These are phyloP conservation scores for Arbacia lixula DNA, from an alignment of 53 echinoderm and acorn worm genomes.

Conservation along the genomic window DNA sequence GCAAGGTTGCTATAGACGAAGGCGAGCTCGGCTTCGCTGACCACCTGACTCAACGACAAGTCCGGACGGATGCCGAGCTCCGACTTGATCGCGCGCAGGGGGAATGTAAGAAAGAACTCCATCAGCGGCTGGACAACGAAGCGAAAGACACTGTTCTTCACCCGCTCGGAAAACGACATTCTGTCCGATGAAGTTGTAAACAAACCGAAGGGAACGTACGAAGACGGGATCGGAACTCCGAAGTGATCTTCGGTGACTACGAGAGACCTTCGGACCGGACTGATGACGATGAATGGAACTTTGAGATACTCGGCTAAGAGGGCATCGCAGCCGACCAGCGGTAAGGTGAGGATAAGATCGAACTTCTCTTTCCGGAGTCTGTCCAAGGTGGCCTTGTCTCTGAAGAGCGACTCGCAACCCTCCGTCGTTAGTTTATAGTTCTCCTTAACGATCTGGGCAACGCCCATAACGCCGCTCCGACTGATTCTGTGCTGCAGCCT, in stretches of 20 bases:
- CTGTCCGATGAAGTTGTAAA: conserved; percentile 46
- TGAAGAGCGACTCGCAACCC: conserved; percentile 17
- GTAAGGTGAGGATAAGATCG: conserved; percentile 28
- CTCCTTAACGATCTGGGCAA: neutral
- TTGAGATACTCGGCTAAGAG: conserved; percentile 19
- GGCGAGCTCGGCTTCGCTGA: conserved; percentile 52
- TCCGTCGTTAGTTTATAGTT: neutral
- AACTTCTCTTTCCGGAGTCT: conserved; percentile 2
- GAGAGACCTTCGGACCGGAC: neutral
- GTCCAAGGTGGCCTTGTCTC: conserved; percentile 8
- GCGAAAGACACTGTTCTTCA: conserved; percentile 49
- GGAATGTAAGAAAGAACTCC: neutral
- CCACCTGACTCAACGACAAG: conserved; percentile 29
- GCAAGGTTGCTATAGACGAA: conserved; percentile 62
- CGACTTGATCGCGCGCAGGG: neutral
- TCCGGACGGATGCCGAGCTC: conserved; percentile 57
- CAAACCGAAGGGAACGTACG: conserved; percentile 69
- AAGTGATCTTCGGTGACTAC: conserved; percentile 30
- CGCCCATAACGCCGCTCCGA: neutral
- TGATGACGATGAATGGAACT: conserved; percentile 14
- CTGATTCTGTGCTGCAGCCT: neutral
- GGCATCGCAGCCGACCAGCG: conserved; percentile 23
- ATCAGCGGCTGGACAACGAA: conserved; percentile 1
- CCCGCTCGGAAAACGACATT: conserved; percentile 67
- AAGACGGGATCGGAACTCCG: conserved; percentile 67